Percentiles rank a stretch among this genome's conserved stretches.
These are phyloP conservation scores for Lochmaea capreae DNA, from an alignment of 2,888 invertebrate species.

Conservation along the genomic window DNA sequence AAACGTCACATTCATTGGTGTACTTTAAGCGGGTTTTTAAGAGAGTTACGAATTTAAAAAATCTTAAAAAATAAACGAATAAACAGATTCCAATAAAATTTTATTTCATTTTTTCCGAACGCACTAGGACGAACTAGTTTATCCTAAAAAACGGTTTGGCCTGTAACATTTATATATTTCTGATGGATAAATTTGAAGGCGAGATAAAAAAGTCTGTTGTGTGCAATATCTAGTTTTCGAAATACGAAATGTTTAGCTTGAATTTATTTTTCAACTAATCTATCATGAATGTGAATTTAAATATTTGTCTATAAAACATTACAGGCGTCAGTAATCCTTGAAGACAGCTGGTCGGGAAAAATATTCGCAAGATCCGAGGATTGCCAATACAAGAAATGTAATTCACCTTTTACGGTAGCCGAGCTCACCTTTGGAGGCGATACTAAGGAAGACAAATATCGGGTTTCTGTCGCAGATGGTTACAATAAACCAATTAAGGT, in stretches of 20 bases:
- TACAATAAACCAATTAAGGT: conserved; percentile 63
- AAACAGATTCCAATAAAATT: no score
- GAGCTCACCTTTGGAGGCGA: conserved; percentile 63
- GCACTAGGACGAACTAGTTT: no score
- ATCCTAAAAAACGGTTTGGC: no score
- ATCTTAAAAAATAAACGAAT: no score
- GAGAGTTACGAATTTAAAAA: no score
- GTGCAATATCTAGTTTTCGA: no score
- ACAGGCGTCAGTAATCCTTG: conserved; percentile 47
- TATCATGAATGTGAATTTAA: background rate
- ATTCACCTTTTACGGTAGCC: conserved; percentile 63
- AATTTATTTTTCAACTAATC: background rate
- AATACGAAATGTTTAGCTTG: background rate
- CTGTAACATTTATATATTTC: no score
- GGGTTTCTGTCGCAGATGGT: conserved; percentile 66
- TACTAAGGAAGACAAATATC: conserved; percentile 65
- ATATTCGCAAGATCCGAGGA: conserved; percentile 62
- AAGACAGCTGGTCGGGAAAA: conserved; percentile 58
- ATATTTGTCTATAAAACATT: conserved; percentile 15
- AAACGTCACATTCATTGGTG: no score
- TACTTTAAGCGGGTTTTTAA: no score
- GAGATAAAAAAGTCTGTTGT: no score
- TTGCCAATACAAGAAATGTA: conserved; percentile 62
- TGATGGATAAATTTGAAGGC: no score
- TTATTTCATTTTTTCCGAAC: no score